phyloP scores from a whole-genome alignment of 2,113 vertebrate species.

The Aspiorhynchus laticeps region DNA sequence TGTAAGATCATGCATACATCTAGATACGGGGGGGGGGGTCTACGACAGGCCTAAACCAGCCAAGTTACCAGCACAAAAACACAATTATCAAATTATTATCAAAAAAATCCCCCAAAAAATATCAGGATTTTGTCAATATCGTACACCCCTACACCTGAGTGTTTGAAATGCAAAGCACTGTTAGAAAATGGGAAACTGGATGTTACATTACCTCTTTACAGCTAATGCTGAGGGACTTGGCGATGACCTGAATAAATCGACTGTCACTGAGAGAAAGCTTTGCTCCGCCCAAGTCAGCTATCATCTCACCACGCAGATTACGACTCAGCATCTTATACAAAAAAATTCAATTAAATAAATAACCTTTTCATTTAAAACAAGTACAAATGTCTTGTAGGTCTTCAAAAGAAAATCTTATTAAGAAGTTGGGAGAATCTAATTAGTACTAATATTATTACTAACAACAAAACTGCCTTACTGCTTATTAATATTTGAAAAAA shows the following conservation, averaged over 20 bases:
- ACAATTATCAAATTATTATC: neutral
- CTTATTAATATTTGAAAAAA: neutral
- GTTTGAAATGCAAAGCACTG: neutral
- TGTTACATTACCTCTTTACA: conserved; percentile 82
- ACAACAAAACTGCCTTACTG: neutral
- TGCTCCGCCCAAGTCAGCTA: conserved; percentile 65
- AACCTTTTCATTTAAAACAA: neutral
- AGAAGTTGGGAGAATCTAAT: neutral
- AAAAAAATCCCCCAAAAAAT: neutral
- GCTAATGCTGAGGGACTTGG: conserved; percentile 83
- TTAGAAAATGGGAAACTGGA: neutral
- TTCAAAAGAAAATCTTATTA: too few species aligned
- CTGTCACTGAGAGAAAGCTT: conserved; percentile 78
- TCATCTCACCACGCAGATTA: conserved; percentile 94
- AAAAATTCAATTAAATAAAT: neutral
- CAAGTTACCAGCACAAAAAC: neutral
- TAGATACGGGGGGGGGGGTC: too few species aligned
- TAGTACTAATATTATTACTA: neutral
- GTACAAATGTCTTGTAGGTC: neutral
- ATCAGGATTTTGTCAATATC: neutral
- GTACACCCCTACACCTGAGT: neutral
- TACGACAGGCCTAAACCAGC: too few species aligned
- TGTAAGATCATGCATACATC: too few species aligned
- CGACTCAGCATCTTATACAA: conserved; percentile 82
- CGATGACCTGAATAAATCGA: conserved; percentile 80